Percentiles rank a stretch among this genome's conserved stretches.
Conservation (phyloP, 2,797 vertebrate genomes). For the Chanos chanos region DNA sequence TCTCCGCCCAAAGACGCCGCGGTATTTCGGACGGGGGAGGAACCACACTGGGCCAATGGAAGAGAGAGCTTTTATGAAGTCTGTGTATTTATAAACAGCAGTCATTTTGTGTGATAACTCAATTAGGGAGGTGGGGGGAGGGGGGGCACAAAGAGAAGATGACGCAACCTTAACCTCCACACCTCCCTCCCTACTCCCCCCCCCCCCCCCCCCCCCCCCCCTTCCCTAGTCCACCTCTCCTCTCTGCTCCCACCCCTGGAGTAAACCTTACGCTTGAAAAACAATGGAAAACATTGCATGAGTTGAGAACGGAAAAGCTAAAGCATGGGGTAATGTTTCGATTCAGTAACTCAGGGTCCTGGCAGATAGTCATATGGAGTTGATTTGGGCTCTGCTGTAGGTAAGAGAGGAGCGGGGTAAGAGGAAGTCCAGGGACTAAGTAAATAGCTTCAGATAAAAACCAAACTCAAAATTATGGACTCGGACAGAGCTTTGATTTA, state of each 20-base stretch:
- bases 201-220: neutral
- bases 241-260: neutral
- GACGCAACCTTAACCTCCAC: slow-evolving; percentile 26
- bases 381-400: slow-evolving; percentile 65
- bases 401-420: slow-evolving; percentile 37
- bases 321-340: slow-evolving; percentile 42
- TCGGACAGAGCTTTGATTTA: slow-evolving; percentile 33
- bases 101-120: slow-evolving; percentile 55
- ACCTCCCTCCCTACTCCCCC: neutral
- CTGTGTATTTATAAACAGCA: slow-evolving; percentile 55
- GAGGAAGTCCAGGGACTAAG: slow-evolving; percentile 24
- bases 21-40: no score
- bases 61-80: slow-evolving; percentile 32
- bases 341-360: slow-evolving; percentile 49
- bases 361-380: slow-evolving; percentile 57
- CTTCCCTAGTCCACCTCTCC: neutral
- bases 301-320: slow-evolving; percentile 36
- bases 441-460: slow-evolving; percentile 51
- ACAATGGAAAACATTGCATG: slow-evolving; percentile 58
- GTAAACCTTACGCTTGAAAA: slow-evolving; percentile 17
- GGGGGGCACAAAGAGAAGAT: no score
- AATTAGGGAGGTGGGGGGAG: slow-evolving; percentile 21
- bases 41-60: neutral
- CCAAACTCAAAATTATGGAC: slow-evolving; percentile 37
- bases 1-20: no score